Evolutionary conservation across 2,113 vertebrate species (phyloP).

Genomic region (Sebastes schlegelii): DNA sequence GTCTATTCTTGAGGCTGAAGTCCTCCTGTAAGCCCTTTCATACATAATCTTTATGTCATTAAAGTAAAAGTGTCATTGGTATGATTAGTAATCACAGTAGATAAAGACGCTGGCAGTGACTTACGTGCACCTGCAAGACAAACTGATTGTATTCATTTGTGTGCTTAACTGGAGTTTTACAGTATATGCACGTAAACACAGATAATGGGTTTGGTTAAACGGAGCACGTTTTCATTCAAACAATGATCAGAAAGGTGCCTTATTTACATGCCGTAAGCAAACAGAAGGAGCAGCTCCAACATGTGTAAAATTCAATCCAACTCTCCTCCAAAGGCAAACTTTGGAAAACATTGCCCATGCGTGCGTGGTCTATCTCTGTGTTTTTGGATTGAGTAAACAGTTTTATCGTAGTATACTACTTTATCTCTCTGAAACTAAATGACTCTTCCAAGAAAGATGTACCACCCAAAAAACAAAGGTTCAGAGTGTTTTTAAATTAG

Average conservation of each 20-base stretch:
- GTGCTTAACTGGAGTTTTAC: background rate
- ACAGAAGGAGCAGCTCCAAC: background rate
- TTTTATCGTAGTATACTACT: background rate
- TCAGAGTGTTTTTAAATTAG: background rate
- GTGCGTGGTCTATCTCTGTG: background rate
- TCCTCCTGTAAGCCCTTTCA: background rate
- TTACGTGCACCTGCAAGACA: background rate
- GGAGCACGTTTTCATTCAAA: background rate
- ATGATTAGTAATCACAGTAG: background rate
- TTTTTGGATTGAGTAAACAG: background rate
- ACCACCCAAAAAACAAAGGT: background rate
- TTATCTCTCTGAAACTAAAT: background rate
- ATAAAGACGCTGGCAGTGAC: background rate
- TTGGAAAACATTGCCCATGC: background rate
- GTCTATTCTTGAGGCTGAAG: background rate
- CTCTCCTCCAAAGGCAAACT: background rate
- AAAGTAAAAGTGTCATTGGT: background rate
- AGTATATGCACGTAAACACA: background rate
- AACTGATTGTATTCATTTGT: background rate
- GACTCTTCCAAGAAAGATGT: background rate
- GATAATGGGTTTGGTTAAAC: background rate
- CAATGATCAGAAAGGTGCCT: background rate
- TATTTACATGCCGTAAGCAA: background rate
- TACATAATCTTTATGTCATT: background rate
- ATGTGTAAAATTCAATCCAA: background rate